Evolutionary conservation across 1,140 invertebrate genomes (phyloP).

Genomic region (Lucilia sericata): DNA sequence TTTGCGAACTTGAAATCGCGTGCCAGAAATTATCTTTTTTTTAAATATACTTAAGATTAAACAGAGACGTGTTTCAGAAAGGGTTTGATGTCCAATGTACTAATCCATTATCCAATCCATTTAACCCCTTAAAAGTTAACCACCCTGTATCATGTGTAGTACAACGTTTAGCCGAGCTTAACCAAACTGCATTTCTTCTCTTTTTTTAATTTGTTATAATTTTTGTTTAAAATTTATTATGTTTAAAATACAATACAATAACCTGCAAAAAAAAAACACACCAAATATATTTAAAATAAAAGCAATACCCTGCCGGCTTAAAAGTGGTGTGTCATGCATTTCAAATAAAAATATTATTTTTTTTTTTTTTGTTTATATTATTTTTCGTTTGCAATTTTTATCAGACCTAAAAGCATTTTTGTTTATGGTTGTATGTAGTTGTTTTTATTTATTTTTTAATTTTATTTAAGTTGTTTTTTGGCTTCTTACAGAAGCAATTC

Average conservation of each 20-base stretch:
- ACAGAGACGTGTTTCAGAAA: neutral
- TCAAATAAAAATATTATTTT: slow-evolving; percentile 8
- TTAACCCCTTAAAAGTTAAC: neutral
- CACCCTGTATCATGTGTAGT: too few species aligned
- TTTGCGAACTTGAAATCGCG: neutral
- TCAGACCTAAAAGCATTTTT: slow-evolving; percentile 7
- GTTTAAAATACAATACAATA: neutral
- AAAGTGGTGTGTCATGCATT: slow-evolving; percentile 28
- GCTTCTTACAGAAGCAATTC: neutral
- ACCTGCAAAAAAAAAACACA: neutral
- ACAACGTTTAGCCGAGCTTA: too few species aligned
- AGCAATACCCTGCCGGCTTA: slow-evolving; percentile 2
- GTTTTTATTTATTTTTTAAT: neutral
- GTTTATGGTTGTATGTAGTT: neutral
- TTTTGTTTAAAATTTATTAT: neutral
- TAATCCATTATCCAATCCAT: too few species aligned
- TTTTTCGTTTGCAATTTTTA: slow-evolving; percentile 7
- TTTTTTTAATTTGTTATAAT: neutral
- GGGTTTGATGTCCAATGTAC: neutral
- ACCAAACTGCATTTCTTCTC: neutral
- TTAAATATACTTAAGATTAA: neutral
- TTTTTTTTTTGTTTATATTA: neutral
- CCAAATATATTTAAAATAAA: neutral
- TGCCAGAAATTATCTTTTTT: neutral
- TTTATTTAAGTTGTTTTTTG: neutral